These are phyloP conservation scores for Philypnodon macrostomus DNA, from an alignment of 2,797 vertebrate species.

Conservation along the genomic window DNA sequence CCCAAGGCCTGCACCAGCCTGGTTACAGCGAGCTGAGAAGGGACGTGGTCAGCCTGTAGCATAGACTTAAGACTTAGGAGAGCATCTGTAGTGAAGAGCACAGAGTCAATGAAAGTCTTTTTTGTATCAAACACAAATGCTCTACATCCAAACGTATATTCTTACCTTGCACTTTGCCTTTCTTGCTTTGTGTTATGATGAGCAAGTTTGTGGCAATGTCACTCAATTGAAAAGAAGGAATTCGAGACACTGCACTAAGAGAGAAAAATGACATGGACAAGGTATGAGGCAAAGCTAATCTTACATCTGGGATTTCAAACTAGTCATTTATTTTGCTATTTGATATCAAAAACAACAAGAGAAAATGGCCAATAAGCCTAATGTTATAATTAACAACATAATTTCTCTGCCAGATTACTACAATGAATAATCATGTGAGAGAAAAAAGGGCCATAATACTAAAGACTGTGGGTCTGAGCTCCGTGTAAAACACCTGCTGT, in stretches of 20 bases:
- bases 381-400: neutral
- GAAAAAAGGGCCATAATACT: conserved; percentile 44
- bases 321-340: too few relatives aligned
- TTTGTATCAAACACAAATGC: neutral
- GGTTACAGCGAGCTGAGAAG: conserved; percentile 63
- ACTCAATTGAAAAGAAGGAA: conserved; percentile 42
- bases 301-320: too few relatives aligned
- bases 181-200: conserved; percentile 52
- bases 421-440: conserved; percentile 34
- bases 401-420: neutral
- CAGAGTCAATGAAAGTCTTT: neutral
- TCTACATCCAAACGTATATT: neutral
- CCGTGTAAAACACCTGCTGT: conserved; percentile 37
- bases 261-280: conserved; percentile 1
- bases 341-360: too few relatives aligned
- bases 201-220: conserved; percentile 36
- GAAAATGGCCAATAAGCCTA: neutral
- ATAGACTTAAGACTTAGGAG: conserved; percentile 69
- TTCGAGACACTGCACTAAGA: conserved; percentile 35
- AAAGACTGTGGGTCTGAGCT: conserved; percentile 42
- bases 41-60: conserved; percentile 67
- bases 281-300: too few relatives aligned
- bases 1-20: conserved; percentile 77
- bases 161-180: conserved; percentile 43
- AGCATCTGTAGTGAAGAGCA: conserved; percentile 73